These are phyloP conservation scores for Oryctes rhinoceros DNA, from an alignment of 1,140 invertebrate genomes.

Conservation along the genomic window DNA sequence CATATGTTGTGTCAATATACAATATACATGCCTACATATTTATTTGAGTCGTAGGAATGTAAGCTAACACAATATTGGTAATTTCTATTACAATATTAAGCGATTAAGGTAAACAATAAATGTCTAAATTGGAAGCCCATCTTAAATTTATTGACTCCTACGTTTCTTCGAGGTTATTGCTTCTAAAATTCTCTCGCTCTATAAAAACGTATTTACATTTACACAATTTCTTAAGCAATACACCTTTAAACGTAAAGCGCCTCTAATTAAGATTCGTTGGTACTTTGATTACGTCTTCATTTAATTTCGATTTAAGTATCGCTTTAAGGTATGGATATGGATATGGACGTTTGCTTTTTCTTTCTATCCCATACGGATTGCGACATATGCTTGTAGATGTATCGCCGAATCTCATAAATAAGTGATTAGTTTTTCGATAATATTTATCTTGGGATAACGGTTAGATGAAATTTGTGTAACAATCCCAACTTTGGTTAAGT, in stretches of 20 bases:
- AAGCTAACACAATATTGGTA: no score
- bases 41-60: no score
- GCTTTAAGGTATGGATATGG: not conserved
- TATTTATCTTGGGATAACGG: constrained; percentile 5
- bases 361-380: not conserved
- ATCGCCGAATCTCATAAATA: constrained; percentile 10
- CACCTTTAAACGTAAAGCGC: not conserved
- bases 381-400: not conserved
- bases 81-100: not conserved
- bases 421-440: constrained; percentile 24
- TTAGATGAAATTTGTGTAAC: constrained; percentile 19
- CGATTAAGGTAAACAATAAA: constrained; percentile 14
- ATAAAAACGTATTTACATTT: not conserved
- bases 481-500: constrained; percentile 8
- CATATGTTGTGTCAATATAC: no score
- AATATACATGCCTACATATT: no score
- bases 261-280: not conserved
- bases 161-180: not conserved
- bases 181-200: not conserved
- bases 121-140: not conserved
- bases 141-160: constrained; percentile 24
- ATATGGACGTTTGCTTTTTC: not conserved
- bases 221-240: not conserved
- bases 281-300: not conserved
- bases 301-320: not conserved